These are phyloP conservation scores for Gymnodraco acuticeps DNA, from an alignment of 2,797 vertebrate genomes.

Conservation along the genomic window DNA sequence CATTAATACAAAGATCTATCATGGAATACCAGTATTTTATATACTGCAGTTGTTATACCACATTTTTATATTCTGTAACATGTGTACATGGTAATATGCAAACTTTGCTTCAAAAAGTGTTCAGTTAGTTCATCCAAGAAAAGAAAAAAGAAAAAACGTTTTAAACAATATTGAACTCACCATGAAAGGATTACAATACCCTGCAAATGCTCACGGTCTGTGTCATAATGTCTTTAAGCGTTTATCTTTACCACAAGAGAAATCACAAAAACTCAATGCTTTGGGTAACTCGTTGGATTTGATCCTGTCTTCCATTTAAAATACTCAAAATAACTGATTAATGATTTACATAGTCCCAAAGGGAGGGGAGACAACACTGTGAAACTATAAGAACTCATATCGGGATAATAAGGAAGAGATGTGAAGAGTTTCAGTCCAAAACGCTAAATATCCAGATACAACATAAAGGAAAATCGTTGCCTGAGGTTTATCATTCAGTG, in stretches of 20 bases:
- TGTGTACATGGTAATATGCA: slow-evolving; percentile 85
- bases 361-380: slow-evolving; percentile 71
- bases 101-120: slow-evolving; percentile 82
- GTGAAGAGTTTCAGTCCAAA: slow-evolving; percentile 64
- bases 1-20: slow-evolving; percentile 87
- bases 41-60: slow-evolving; percentile 84
- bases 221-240: slow-evolving; percentile 78
- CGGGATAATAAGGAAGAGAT: slow-evolving; percentile 57
- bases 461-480: slow-evolving; percentile 65
- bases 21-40: slow-evolving; percentile 85
- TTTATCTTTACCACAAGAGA: slow-evolving; percentile 79
- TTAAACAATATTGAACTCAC: slow-evolving; percentile 81
- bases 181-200: slow-evolving; percentile 83
- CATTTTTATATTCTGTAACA: slow-evolving; percentile 85
- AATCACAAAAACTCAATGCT: slow-evolving; percentile 76
- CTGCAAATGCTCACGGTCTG: slow-evolving; percentile 79
- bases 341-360: slow-evolving; percentile 75
- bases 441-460: slow-evolving; percentile 48
- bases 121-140: slow-evolving; percentile 83
- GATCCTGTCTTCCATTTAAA: slow-evolving; percentile 71
- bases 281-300: slow-evolving; percentile 72
- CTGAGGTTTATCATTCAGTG: slow-evolving; percentile 72
- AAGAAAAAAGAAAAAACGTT: slow-evolving; percentile 68
- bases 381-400: slow-evolving; percentile 59
- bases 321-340: slow-evolving; percentile 71